These are phyloP conservation scores for Colaptes auratus DNA, from an alignment of 2,113 vertebrate species.

Conservation along the genomic window DNA sequence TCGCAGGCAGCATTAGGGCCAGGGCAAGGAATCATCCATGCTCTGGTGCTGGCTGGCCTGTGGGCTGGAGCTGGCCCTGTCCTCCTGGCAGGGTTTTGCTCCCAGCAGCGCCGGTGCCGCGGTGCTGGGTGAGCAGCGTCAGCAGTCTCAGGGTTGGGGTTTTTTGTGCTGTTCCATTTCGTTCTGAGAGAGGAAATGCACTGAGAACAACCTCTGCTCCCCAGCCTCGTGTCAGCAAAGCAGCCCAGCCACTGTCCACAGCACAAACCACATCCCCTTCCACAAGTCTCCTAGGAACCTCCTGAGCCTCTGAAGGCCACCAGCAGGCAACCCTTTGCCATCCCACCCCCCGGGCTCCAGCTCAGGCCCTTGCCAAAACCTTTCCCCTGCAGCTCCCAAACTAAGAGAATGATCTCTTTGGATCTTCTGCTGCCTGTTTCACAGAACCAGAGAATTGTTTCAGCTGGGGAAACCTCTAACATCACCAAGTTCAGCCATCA, in stretches of 20 bases:
- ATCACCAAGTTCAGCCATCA: too few relatives aligned
- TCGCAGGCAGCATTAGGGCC: neutral
- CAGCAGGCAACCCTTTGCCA: neutral
- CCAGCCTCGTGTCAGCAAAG: neutral
- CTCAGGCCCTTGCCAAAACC: neutral
- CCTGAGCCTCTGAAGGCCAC: neutral
- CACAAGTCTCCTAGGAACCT: neutral
- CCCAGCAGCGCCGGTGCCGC: neutral
- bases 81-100: neutral
- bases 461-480: too few relatives aligned
- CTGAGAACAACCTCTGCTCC: neutral
- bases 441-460: too few relatives aligned
- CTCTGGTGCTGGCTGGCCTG: neutral
- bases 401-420: neutral
- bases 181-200: neutral
- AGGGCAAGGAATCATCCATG: rapidly evolving
- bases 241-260: neutral
- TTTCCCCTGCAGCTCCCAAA: neutral
- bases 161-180: neutral
- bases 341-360: neutral
- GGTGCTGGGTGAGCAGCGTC: neutral
- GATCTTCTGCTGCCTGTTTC: neutral
- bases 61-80: neutral
- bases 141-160: neutral
- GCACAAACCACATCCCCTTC: neutral